Evolutionary conservation across 2,113 vertebrate species (phyloP), one percentile per base, ranked within the genome.

Genomic region (Hypanus sabinus): DNA sequence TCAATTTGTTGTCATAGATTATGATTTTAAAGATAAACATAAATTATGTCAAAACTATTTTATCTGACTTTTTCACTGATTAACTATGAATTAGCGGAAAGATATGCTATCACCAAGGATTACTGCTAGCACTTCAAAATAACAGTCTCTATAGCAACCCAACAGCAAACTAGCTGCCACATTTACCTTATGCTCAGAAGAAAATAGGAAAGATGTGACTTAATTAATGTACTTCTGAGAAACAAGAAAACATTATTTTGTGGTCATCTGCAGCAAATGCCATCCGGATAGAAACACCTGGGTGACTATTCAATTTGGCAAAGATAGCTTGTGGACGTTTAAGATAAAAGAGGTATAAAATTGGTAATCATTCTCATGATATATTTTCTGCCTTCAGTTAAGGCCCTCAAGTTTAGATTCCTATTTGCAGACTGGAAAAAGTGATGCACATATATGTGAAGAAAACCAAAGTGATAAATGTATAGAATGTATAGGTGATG

Each of bases 71-170:
- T 22, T 88, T 68, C n/a, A 11, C 60, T 18, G 62, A 68, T 33
- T 68, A 30, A 90, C 85, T 33, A n/a, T 20, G 60, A 68, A 36
- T 90, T 60, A 90, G 60, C 6, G 30, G 85, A 65, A 88, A 90
- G 60, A 22, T 90, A 90, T 68, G 85, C 30, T 65, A n/a, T 65
- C 60, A 65, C 85, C 60, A 90, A 90, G 85, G 85, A 33, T 90
- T 90, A 88, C 60, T 90, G 85, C 27, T 90, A 7, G n/a, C 62
- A 68, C 38, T 90, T 90, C 85, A 90, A 90, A 65, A 65, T 90
- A 65, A 57, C 83, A 90, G n/a, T 90, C 85, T 65, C 85, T 90
- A 68, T 90, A 62, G 85, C 57, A 90, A 90, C 60, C 85, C 65
- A 90, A 90, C 60, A 36, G 85, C 65, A 62, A 65, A 90, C 60